Conservation (phyloP, 2,888 invertebrate genomes). For the Epiperipatus broadwayi region DNA sequence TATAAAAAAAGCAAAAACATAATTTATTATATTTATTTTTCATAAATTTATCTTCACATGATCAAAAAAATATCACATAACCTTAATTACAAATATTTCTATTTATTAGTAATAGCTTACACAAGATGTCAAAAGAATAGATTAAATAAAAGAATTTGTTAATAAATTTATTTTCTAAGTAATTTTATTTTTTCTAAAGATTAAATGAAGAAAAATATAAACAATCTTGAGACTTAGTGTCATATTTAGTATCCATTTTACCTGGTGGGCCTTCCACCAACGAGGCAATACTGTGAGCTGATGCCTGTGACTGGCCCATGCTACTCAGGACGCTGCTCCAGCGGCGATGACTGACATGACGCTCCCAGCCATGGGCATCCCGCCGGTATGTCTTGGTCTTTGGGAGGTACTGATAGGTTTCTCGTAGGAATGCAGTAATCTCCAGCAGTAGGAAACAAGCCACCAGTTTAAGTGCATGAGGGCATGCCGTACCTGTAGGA, state of each 20-base stretch:
- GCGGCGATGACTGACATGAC: slow-evolving; percentile 48
- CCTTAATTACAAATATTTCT: too few relatives aligned
- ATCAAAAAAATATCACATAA: too few relatives aligned
- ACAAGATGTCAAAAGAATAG: too few relatives aligned
- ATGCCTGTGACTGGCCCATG: slow-evolving; percentile 84
- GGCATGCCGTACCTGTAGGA: slow-evolving; percentile 42
- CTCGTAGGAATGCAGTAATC: slow-evolving; percentile 86
- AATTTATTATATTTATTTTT: too few relatives aligned
- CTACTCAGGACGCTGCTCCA: slow-evolving; percentile 91
- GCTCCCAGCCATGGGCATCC: too few relatives aligned
- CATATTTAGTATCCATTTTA: background rate
- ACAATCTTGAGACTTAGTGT: background rate
- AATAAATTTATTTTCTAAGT: too few relatives aligned
- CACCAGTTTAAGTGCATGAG: slow-evolving; percentile 52
- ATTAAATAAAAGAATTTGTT: too few relatives aligned
- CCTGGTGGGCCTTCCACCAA: slow-evolving; percentile 34
- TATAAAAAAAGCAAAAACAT: too few relatives aligned
- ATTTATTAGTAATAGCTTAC: too few relatives aligned
- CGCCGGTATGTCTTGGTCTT: slow-evolving; percentile 21
- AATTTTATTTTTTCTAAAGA: background rate
- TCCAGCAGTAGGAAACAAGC: slow-evolving; percentile 88
- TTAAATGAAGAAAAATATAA: too few relatives aligned
- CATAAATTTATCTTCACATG: too few relatives aligned
- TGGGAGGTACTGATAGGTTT: slow-evolving; percentile 62
- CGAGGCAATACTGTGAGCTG: slow-evolving; percentile 74